Evolutionary conservation across 2,113 vertebrate species (phyloP), one percentile per base, ranked within the genome.

Genomic region (Lepisosteus oculatus): DNA sequence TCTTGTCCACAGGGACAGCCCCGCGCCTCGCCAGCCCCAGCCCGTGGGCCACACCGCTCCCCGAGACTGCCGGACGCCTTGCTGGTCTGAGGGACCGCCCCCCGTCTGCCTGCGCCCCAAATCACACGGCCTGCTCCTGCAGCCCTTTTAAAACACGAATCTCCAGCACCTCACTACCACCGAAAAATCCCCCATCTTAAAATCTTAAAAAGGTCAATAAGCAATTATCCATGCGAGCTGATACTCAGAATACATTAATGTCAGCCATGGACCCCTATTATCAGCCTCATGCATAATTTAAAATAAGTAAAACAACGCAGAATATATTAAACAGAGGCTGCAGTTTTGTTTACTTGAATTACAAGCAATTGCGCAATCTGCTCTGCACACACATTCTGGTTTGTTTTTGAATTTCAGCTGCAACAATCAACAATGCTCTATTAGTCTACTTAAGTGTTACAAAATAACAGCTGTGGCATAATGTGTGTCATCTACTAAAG

Each of bases 131-230:
- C 64, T 43, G 59, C 65, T 47, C n/a, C 12, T 14, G 66, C 13
- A 41, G 44, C 12, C n/a, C 43, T 55, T 64, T 57, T 45, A 57
- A 45, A 6, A 59, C 47, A 67, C 44, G 61, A 41, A 71, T 68
- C 73, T 12, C 64, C 13, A 15, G 8, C 66, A 56, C 29, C 55
- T 17, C 6, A 5, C 62, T 41, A 64, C 3, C 44, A 47, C 65
- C 51, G 43, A 43, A 44, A 72, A 72, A 69, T 59, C 55, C 63
- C 75, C 70, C 45, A 74, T n/a, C n/a, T n/a, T n/a, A n/a, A n/a
- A n/a, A n/a, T 68, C 59, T 77, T 67, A 15, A 47, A 72, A 80
- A 77, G 75, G 83, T 78, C 76, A 78, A 82, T 78, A 77, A 67
- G 77, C 74, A 77, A 81, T 79, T 75, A 74, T 72, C 65, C 47